These are phyloP conservation scores for Pachycephus smyrnensis DNA, from an alignment of 2,888 invertebrate genomes.

Conservation along the genomic window DNA sequence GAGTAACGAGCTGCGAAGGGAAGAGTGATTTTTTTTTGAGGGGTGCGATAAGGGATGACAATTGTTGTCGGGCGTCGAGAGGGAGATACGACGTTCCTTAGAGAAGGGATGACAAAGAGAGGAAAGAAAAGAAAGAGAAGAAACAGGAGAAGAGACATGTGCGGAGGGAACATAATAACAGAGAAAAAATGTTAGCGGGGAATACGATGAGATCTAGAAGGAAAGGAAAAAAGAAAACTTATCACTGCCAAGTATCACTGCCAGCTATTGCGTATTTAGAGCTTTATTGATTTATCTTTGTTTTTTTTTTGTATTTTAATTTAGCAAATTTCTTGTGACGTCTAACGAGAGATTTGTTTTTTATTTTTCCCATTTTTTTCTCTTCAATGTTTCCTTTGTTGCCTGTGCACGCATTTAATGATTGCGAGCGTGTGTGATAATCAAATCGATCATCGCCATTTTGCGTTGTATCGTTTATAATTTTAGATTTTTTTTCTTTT, in stretches of 20 bases:
- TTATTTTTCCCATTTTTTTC: neutral
- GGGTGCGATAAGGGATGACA: neutral
- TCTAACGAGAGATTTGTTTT: neutral
- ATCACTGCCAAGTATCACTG: slow-evolving; percentile 45
- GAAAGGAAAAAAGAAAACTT: slow-evolving; percentile 20
- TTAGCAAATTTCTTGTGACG: neutral
- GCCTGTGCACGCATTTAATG: neutral
- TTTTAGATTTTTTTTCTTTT: neutral
- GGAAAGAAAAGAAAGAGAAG: neutral
- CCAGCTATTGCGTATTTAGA: slow-evolving; percentile 22
- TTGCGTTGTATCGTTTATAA: neutral
- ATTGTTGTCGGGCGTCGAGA: neutral
- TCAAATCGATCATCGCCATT: neutral
- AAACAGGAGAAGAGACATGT: neutral
- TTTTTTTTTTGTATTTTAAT: slow-evolving; percentile 12
- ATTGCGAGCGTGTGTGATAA: neutral
- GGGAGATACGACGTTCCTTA: too few relatives aligned
- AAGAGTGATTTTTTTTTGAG: slow-evolving; percentile 11
- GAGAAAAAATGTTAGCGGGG: slow-evolving; percentile 9
- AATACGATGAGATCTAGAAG: slow-evolving; percentile 22
- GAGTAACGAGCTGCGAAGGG: neutral
- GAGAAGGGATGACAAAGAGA: neutral
- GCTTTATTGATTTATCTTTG: neutral
- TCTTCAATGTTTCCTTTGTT: neutral
- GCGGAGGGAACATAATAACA: neutral